Percentiles rank a stretch among this genome's conserved stretches.
phyloP scores from a whole-genome alignment of 2,888 invertebrate species.

The Synanthedon myopaeformis region DNA sequence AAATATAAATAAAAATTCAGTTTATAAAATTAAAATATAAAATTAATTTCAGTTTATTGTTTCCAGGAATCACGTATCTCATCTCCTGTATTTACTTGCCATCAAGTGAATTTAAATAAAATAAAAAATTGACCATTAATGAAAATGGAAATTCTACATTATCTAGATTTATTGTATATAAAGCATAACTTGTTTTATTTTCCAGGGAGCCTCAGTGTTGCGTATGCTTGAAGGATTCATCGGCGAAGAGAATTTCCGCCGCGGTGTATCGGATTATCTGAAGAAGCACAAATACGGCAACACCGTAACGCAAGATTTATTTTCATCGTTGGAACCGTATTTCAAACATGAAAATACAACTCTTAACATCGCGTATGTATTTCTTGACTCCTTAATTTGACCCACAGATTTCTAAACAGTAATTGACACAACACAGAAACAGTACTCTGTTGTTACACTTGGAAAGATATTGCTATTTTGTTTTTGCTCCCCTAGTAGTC shows the following conservation, averaged over 20 bases:
- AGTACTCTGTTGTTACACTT: too few species aligned
- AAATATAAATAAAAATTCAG: background rate
- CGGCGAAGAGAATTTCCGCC: constrained; percentile 76
- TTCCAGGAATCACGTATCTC: too few species aligned
- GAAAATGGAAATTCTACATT: background rate
- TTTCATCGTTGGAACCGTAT: constrained; percentile 73
- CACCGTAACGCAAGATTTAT: constrained; percentile 84
- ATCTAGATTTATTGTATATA: background rate
- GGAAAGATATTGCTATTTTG: too few species aligned
- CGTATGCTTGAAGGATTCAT: constrained; percentile 90
- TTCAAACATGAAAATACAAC: constrained; percentile 55
- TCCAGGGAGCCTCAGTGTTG: constrained; percentile 85
- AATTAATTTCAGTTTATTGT: too few species aligned
- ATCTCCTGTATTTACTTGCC: too few species aligned
- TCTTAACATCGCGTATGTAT: constrained; percentile 63
- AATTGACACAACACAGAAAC: too few species aligned
- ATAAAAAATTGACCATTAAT: too few species aligned
- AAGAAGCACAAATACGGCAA: constrained; percentile 76
- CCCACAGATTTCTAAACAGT: too few species aligned
- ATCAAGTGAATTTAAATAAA: too few species aligned
- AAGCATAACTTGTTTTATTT: background rate
- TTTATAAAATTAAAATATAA: background rate
- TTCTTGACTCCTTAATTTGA: background rate
- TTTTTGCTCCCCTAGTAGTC: too few species aligned
- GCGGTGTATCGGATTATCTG: constrained; percentile 81